Evolutionary conservation across 1,140 invertebrate species (phyloP).

Genomic region (Acromyrmex heyeri): DNA sequence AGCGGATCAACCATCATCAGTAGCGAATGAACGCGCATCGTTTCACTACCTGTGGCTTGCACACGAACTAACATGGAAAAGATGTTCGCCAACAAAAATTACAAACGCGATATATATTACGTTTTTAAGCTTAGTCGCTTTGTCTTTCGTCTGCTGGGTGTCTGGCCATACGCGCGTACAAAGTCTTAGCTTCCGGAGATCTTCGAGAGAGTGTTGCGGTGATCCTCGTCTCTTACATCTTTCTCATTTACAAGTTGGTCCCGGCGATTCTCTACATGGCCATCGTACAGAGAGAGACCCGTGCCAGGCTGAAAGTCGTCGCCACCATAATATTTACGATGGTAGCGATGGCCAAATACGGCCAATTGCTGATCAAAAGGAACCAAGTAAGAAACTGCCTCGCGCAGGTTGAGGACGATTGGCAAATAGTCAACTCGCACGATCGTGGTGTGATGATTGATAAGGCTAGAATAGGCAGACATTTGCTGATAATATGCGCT

Average conservation of each 20-base stretch:
- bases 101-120: slow-evolving; percentile 34
- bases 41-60: background rate
- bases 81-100: slow-evolving; percentile 55
- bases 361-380: background rate
- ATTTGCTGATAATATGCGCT: background rate
- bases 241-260: slow-evolving; percentile 21
- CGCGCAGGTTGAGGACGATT: slow-evolving; percentile 8
- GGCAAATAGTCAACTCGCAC: background rate
- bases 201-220: background rate
- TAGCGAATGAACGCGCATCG: background rate
- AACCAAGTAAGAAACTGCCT: background rate
- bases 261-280: slow-evolving; percentile 15
- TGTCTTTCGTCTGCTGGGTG: background rate
- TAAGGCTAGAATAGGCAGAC: background rate
- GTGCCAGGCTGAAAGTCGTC: background rate
- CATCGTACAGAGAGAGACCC: background rate
- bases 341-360: slow-evolving; percentile 4
- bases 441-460: background rate
- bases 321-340: background rate
- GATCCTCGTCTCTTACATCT: background rate
- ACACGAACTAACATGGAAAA: background rate
- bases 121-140: background rate
- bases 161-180: background rate
- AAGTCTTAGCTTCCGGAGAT: background rate
- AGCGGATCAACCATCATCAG: background rate